Percentiles rank a stretch among this genome's conserved stretches.
These are phyloP conservation scores for Eurytemora carolleeae DNA, from an alignment of 1,140 invertebrate species.

Conservation along the genomic window DNA sequence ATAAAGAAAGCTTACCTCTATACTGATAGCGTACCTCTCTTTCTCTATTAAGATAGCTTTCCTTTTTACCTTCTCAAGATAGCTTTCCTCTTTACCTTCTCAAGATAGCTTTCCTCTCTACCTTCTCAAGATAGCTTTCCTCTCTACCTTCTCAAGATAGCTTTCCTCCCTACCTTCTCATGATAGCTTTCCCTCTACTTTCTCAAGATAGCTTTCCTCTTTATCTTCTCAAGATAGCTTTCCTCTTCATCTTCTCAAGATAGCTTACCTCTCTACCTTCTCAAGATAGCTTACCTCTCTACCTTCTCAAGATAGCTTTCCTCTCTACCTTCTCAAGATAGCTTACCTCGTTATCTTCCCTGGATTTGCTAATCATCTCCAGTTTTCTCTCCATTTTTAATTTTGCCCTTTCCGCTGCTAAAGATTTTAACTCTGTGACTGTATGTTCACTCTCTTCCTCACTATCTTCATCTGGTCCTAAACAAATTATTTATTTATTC, in stretches of 20 bases:
- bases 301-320: too few relatives aligned
- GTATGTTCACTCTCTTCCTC: constrained; percentile 63
- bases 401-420: constrained; percentile 34
- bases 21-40: too few relatives aligned
- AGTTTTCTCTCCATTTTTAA: constrained; percentile 23
- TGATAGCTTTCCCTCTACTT: constrained; percentile 20
- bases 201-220: not conserved
- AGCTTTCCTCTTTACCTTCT: too few relatives aligned
- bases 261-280: constrained; percentile 6
- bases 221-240: constrained; percentile 7
- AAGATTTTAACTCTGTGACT: constrained; percentile 44
- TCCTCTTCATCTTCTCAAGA: constrained; percentile 3
- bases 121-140: too few relatives aligned
- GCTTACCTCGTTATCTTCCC: too few relatives aligned
- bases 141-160: too few relatives aligned
- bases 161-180: too few relatives aligned
- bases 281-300: not conserved
- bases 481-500: too few relatives aligned
- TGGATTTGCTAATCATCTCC: constrained; percentile 15
- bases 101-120: too few relatives aligned
- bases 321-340: too few relatives aligned
- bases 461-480: constrained; percentile 55
- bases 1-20: too few relatives aligned
- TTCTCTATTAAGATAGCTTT: too few relatives aligned
- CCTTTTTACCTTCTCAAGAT: constrained; percentile 17